These are phyloP conservation scores for Augochlora pura DNA, from an alignment of 1,140 invertebrate genomes.

Conservation along the genomic window DNA sequence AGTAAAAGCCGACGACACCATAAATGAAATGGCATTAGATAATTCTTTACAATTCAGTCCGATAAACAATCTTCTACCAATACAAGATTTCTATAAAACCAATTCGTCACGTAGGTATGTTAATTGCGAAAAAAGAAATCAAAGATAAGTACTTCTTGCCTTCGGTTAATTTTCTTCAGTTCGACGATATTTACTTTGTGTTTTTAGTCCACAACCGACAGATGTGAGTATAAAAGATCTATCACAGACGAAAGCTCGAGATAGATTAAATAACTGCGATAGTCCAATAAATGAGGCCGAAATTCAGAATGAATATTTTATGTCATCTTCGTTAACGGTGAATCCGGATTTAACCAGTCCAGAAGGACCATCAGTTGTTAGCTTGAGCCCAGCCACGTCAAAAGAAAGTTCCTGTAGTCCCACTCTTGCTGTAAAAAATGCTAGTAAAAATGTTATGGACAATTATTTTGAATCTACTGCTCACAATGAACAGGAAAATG, in stretches of 20 bases:
- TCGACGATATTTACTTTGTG: neutral
- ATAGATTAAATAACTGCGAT: conserved; percentile 46
- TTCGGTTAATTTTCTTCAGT: neutral
- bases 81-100: too few species aligned
- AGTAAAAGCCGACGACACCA: conserved; percentile 2
- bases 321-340: conserved; percentile 57
- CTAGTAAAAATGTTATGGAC: conserved; percentile 9
- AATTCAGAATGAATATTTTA: conserved; percentile 35
- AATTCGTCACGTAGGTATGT: conserved; percentile 15
- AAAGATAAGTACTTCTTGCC: neutral
- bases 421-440: conserved; percentile 13
- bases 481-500: conserved; percentile 1
- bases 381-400: conserved; percentile 59
- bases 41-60: neutral
- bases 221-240: conserved; percentile 64
- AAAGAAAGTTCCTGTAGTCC: conserved; percentile 70
- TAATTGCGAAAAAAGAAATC: conserved; percentile 4
- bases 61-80: too few species aligned
- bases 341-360: conserved; percentile 68
- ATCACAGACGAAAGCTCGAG: conserved; percentile 41
- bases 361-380: conserved; percentile 58
- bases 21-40: neutral
- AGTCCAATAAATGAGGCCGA: conserved; percentile 55
- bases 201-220: conserved; percentile 55
- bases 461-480: conserved; percentile 22